A percentile compares a stretch with the other conserved stretches of the same genome.
These are phyloP conservation scores for Agrypnus murinus DNA, from an alignment of 2,888 invertebrate species.

Conservation along the genomic window DNA sequence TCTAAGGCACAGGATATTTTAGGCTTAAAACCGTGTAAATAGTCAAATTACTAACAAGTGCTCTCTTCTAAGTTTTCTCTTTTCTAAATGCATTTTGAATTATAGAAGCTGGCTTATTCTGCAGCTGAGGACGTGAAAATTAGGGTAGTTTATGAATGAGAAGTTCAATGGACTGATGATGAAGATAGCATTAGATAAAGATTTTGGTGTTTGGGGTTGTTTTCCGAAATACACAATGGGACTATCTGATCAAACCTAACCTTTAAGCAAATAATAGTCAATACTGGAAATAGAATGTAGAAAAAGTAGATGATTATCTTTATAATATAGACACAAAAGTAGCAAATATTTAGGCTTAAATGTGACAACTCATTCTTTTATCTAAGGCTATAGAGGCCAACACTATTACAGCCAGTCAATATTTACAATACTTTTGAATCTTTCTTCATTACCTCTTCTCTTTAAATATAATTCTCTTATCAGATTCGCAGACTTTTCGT, in stretches of 20 bases:
- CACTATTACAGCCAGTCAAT: too few relatives aligned
- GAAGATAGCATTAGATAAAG: too few relatives aligned
- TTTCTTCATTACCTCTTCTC: background rate
- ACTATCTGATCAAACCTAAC: slow-evolving; percentile 28
- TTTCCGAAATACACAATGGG: slow-evolving; percentile 23
- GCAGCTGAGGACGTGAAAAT: too few relatives aligned
- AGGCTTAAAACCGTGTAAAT: slow-evolving; percentile 41
- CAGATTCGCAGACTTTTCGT: slow-evolving; percentile 39
- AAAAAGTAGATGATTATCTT: slow-evolving; percentile 31
- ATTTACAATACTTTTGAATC: too few relatives aligned
- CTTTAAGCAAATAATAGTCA: slow-evolving; percentile 33
- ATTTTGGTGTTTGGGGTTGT: background rate
- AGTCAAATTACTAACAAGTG: slow-evolving; percentile 44
- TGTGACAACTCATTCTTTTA: too few relatives aligned
- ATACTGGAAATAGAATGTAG: slow-evolving; percentile 38
- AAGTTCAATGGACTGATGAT: slow-evolving; percentile 23
- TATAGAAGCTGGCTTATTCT: slow-evolving; percentile 8
- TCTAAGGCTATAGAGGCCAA: too few relatives aligned
- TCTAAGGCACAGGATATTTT: slow-evolving; percentile 61
- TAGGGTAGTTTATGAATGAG: background rate
- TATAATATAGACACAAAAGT: slow-evolving; percentile 17
- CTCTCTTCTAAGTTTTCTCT: slow-evolving; percentile 28
- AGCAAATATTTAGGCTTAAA: slow-evolving; percentile 27
- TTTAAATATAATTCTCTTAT: slow-evolving; percentile 27
- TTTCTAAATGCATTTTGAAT: too few relatives aligned